A percentile compares a stretch with the other conserved stretches of the same genome.
Conservation (phyloP, 2,113 vertebrate genomes). For the Oryzias woworae region DNA sequence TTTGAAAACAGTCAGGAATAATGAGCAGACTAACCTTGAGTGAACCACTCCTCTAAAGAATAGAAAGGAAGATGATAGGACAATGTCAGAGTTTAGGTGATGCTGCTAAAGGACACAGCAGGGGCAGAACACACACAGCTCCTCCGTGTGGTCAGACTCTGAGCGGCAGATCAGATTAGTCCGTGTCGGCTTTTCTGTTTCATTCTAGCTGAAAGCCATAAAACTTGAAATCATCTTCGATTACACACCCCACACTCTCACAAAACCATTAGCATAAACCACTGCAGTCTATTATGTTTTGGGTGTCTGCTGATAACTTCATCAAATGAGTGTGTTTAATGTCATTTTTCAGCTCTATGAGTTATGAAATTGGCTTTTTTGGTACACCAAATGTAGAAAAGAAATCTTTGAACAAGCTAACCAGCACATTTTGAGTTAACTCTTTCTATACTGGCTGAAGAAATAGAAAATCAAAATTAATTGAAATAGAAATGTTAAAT, state of each 20-base stretch:
- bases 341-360: not conserved
- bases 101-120: conserved; percentile 19
- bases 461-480: too few relatives aligned
- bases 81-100: conserved; percentile 45
- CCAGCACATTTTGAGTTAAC: too few relatives aligned
- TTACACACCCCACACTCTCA: conserved; percentile 23
- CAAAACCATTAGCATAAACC: conserved; percentile 5
- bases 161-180: conserved; percentile 6
- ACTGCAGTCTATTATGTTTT: conserved; percentile 17
- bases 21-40: conserved; percentile 86
- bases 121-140: conserved; percentile 27
- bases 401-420: conserved; percentile 1
- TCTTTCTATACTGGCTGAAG: too few relatives aligned
- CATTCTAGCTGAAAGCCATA: conserved; percentile 12
- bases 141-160: conserved; percentile 23
- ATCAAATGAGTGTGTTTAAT: conserved; percentile 2
- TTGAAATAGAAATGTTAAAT: too few relatives aligned
- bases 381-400: conserved; percentile 5
- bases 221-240: conserved; percentile 25
- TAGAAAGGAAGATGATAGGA: conserved; percentile 46
- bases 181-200: not conserved
- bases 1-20: conserved; percentile 16
- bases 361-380: not conserved
- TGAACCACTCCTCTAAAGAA: conserved; percentile 92
- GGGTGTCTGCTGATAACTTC: not conserved